Percentiles rank a stretch among this genome's conserved stretches.
These are phyloP conservation scores for Trachythela sp. DNA, from an alignment of 64 coral and sea anemone genomes.

Conservation along the genomic window DNA sequence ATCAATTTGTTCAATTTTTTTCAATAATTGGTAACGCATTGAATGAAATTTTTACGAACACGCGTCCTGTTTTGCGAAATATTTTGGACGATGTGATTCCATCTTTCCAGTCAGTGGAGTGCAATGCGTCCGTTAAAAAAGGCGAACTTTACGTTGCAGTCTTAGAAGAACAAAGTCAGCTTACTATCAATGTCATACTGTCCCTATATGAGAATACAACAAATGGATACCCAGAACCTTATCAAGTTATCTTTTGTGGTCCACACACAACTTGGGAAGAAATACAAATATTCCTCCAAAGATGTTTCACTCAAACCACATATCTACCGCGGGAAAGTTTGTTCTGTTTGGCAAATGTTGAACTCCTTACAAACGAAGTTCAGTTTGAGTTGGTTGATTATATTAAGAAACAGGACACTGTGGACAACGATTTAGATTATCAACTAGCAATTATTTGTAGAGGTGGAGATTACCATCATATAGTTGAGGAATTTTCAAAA, in stretches of 20 bases:
- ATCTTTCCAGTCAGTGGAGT: not conserved
- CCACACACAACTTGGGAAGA: not conserved
- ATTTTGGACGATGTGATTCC: not conserved
- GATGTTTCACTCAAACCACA: not conserved
- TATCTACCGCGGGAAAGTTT: not conserved
- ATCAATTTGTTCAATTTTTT: not conserved
- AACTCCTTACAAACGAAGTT: not conserved
- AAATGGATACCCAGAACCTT: not conserved
- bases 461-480: slow-evolving; percentile 6
- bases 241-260: slow-evolving; percentile 1
- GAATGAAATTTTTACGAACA: not conserved
- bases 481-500: not conserved
- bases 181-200: not conserved
- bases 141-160: slow-evolving; percentile 6
- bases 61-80: not conserved
- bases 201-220: not conserved
- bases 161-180: not conserved
- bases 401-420: not conserved
- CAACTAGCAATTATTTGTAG: not conserved
- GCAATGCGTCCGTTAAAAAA: not conserved
- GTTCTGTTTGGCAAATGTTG: not conserved
- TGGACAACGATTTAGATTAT: not conserved
- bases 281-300: not conserved
- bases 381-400: not conserved
- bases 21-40: not conserved